Base-by-base conservation (phyloP, 2,888 invertebrate genomes). In the Leucania comma region DNA sequence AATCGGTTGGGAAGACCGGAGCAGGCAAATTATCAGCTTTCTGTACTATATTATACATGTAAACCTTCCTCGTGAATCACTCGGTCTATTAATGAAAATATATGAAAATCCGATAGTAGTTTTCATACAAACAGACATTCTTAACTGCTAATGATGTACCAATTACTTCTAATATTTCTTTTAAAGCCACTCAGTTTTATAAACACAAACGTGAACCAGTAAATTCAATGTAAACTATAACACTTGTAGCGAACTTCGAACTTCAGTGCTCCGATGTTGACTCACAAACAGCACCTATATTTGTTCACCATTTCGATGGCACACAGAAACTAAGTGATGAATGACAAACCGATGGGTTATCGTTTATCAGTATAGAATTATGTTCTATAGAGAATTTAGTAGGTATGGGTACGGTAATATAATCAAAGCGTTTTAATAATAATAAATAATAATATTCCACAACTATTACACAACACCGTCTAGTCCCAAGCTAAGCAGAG, bases 251-350 rank as follows among this genome's bases (percentile, higher is more conserved):
- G 35, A 61, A 73, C 66, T 35, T 46, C 62, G 35, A 75, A 80
- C 80, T 66, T 42, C 58, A 10, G 48, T 46, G 78, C 58, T 56
- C 51, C 80, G 20, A 26, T 80, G 69, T 78, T 66, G 75, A 60
- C 54, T 38, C 54, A n/a, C 68, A 69, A 78, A 80, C 51, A 80
- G 61, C 62, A 75, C 62, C 75, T 48, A 74, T 66, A 63, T 80
- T 75, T 69, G 69, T 56, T 66, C 29, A 12, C 56, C 53, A 68
- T 57, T 59, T 63, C 65, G 42, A 24, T 48, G 12, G 54, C 46
- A 53, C 20, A 62, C 57, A 51, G n/a, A 46, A 60, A 51, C 65
- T 75, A 75, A 78, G 80, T 80, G 72, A 69, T 68, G 67, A 58
- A 60, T 77, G 70, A 64, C 48, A 64, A 66, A 54, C 63, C 22